phyloP scores from a whole-genome alignment of 2,797 vertebrate genomes.

The Chrosomus eos region DNA sequence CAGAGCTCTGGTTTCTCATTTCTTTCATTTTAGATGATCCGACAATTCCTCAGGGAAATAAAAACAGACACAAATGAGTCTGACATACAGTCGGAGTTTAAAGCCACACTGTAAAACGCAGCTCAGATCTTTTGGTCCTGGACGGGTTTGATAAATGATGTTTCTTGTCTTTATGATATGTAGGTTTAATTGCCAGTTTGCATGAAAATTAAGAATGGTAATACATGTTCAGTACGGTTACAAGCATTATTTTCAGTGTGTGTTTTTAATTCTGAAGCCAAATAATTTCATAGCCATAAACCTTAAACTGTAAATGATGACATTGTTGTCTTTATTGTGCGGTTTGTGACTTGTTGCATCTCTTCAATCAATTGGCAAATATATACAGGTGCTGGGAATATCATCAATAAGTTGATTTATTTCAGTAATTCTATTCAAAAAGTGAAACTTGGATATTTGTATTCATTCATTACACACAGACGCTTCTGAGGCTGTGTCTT shows the following conservation, averaged over 20 bases:
- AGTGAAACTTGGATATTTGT: too few relatives aligned
- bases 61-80: slow-evolving; percentile 17
- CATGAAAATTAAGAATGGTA: neutral
- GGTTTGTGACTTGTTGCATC: neutral
- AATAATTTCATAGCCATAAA: neutral
- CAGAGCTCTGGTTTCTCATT: slow-evolving; percentile 13
- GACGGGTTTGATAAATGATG: neutral
- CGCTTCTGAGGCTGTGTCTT: too few relatives aligned
- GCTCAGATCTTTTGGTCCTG: too few relatives aligned
- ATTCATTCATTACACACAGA: too few relatives aligned
- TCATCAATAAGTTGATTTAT: too few relatives aligned
- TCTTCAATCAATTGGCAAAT: too few relatives aligned
- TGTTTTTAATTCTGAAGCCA: neutral
- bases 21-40: neutral
- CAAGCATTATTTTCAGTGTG: neutral
- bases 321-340: neutral
- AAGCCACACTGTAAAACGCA: neutral
- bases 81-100: neutral
- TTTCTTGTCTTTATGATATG: too few relatives aligned
- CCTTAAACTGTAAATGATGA: neutral
- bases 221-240: too few relatives aligned
- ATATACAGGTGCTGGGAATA: too few relatives aligned
- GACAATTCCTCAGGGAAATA: slow-evolving; percentile 23
- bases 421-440: too few relatives aligned
- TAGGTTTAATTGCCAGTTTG: too few relatives aligned